Evolutionary conservation across 2,797 vertebrate genomes (phyloP), one percentile per base, ranked within the genome.

Genomic region (Gobionotothen gibberifrons): DNA sequence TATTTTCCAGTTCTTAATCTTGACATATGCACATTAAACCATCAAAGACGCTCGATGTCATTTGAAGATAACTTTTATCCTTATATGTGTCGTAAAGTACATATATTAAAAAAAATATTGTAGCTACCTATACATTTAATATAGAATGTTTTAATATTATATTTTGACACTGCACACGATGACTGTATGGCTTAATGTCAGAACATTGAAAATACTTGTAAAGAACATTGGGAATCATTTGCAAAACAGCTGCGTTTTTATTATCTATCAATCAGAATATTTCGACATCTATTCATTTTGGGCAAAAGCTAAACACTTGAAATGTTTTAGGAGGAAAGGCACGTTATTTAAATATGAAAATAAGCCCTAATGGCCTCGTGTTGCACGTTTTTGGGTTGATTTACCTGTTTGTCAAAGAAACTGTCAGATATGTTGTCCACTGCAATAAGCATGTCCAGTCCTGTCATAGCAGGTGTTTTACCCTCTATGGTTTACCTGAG

Each of bases 391-490:
- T 39, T 12, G 49, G 46, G 12, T 39, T 2, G 19, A 19, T 46
- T 5, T 13, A 17, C 7, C 4, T 14, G 29, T 39, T 36, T 6
- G 11, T 3, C 29, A 32, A 22, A 3, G 21, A 32, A 4, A 47
- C 29, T 17, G 17, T 9, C n/a, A 29, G 21, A 19, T 3, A 32
- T 21, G 10, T 12, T 63, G n/a, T 21, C n/a, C 10, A n/a, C 21
- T 19, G 4, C 15, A 52, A 4, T 19, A 55, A 26, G 8, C 19
- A 15, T 2, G 40, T 21, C 32, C 21, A 44, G 19, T 70, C 17
- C 44, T 39, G 42, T 21, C 29, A 16, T 63, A 71, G 48, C 83
- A 83, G 86, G 82, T 82, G 79, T 72, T 78, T 79, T 39, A 36
- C 8, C 8, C 32, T 36, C 32, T 36, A 36, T 36, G 32, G 79